These are phyloP conservation scores for Synodontis membranacea DNA, from an alignment of 2,113 vertebrate species.

Conservation along the genomic window DNA sequence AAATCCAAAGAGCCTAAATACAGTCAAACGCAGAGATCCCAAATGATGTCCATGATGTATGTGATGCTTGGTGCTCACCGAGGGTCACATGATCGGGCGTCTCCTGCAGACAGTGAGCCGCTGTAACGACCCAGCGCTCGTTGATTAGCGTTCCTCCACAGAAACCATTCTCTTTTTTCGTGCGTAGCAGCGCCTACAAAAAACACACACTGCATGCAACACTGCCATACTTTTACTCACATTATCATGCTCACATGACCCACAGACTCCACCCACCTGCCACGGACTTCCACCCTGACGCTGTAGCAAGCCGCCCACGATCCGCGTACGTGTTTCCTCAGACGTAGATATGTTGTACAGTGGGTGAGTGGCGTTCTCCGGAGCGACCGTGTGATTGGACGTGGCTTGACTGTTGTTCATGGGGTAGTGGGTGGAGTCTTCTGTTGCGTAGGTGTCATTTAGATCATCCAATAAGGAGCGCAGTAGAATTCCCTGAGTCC, in stretches of 20 bases:
- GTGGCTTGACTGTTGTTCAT: not conserved
- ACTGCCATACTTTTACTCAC: not conserved
- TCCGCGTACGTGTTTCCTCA: conserved; percentile 43
- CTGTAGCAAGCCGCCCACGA: conserved; percentile 75
- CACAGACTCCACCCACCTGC: conserved; percentile 61
- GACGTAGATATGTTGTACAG: not conserved
- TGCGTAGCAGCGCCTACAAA: conserved; percentile 75
- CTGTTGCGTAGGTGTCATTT: not conserved
- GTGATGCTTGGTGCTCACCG: conserved; percentile 62
- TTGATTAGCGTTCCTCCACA: conserved; percentile 79
- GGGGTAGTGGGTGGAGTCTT: not conserved
- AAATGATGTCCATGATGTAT: not conserved
- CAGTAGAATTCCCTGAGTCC: conserved; percentile 44
- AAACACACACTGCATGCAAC: conserved; percentile 6
- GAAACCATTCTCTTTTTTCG: conserved; percentile 67
- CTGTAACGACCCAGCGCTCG: conserved; percentile 80
- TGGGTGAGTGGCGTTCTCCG: conserved; percentile 34
- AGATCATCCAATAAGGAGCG: conserved; percentile 46
- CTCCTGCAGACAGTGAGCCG: conserved; percentile 77
- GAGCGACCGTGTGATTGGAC: conserved; percentile 36
- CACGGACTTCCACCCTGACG: conserved; percentile 78
- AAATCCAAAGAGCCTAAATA: not conserved
- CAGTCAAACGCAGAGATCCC: not conserved
- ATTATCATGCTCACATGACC: not conserved
- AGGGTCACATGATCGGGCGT: conserved; percentile 71